phyloP scores from a whole-genome alignment of 1,140 invertebrate species.

The Penaeus vannamei region DNA sequence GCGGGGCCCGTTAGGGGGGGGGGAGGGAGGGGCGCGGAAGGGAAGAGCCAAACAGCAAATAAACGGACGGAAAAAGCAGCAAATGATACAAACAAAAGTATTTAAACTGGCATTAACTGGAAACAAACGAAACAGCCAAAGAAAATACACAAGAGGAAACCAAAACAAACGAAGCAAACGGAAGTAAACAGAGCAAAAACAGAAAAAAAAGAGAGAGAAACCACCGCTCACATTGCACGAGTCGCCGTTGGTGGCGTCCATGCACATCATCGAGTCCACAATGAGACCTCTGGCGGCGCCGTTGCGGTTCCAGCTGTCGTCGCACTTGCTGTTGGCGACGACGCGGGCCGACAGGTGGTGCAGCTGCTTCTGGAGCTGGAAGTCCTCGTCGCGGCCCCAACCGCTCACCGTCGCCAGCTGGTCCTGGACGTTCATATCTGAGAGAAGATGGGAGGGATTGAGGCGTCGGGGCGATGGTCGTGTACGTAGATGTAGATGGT shows the following conservation, averaged over 20 bases:
- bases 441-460: no score
- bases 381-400: slow-evolving; percentile 64
- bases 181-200: background rate
- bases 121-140: no score
- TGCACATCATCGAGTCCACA: slow-evolving; percentile 64
- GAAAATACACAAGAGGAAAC: no score
- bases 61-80: background rate
- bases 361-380: slow-evolving; percentile 50
- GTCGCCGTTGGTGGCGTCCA: slow-evolving; percentile 64
- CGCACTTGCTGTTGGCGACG: slow-evolving; percentile 47
- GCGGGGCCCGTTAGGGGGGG: background rate
- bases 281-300: slow-evolving; percentile 61
- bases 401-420: slow-evolving; percentile 47
- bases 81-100: no score
- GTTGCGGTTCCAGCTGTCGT: slow-evolving; percentile 48
- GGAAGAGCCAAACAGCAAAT: no score
- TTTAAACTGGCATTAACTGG: no score
- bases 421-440: slow-evolving; percentile 31
- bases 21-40: no score
- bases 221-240: slow-evolving; percentile 62
- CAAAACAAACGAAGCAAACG: background rate
- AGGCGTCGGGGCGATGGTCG: background rate
- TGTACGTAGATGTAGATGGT: no score
- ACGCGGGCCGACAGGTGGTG: slow-evolving; percentile 51
- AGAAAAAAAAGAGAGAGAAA: background rate